Evolutionary conservation across 2,797 vertebrate species (phyloP).

Genomic region (Oreochromis mossambicus): DNA sequence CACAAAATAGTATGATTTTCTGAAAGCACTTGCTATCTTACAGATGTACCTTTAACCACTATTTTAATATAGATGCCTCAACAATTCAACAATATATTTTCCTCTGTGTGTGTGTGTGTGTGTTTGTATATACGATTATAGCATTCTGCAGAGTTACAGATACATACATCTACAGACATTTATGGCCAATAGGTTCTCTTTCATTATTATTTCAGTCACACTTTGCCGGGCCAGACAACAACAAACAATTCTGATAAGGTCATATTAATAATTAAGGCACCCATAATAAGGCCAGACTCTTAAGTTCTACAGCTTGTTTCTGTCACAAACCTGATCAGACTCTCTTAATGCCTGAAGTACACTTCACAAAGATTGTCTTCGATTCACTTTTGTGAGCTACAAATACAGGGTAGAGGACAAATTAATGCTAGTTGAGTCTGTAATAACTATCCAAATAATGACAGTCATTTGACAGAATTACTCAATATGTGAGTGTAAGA

Average conservation of each 20-base stretch:
- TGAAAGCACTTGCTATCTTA: background rate
- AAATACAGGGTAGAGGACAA: background rate
- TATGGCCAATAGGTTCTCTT: conserved; percentile 5
- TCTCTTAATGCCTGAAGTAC: conserved; percentile 29
- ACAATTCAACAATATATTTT: background rate
- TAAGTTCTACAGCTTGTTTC: conserved; percentile 40
- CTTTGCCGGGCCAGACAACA: conserved; percentile 33
- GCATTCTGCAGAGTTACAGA: too few species aligned
- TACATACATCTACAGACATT: too few species aligned
- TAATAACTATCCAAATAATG: conserved; percentile 11
- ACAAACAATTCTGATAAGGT: conserved; percentile 64
- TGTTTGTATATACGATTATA: too few species aligned
- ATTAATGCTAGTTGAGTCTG: background rate
- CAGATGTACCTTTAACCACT: background rate
- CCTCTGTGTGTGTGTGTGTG: too few species aligned
- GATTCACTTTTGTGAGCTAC: conserved; percentile 13
- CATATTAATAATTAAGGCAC: conserved; percentile 57
- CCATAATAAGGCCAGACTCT: conserved; percentile 53
- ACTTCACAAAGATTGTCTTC: background rate
- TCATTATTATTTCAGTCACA: conserved; percentile 56
- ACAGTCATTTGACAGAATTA: background rate
- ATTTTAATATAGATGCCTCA: background rate
- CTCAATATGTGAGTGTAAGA: background rate
- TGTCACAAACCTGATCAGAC: conserved; percentile 21
- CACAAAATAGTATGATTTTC: background rate